Evolutionary conservation across 2,113 vertebrate species (phyloP).

Genomic region (Pogonocichla stellata): DNA sequence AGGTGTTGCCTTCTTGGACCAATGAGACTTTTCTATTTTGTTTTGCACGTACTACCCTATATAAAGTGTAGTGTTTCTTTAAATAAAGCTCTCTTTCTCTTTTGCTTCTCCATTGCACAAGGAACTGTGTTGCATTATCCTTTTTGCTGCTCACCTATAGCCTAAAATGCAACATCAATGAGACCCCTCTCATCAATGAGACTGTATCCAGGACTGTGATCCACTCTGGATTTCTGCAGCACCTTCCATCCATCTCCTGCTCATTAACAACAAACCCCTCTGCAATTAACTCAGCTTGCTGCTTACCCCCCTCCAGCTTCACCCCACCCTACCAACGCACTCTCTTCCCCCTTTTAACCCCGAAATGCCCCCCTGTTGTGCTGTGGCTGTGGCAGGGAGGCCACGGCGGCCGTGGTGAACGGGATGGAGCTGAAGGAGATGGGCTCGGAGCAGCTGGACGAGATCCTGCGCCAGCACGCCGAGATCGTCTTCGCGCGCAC

Average conservation of each 20-base stretch:
- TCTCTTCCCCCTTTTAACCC: background rate
- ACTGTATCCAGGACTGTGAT: background rate
- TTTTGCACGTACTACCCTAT: too few relatives aligned
- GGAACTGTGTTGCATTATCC: too few relatives aligned
- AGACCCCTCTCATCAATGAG: background rate
- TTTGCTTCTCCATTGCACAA: too few relatives aligned
- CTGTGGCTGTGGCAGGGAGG: constrained; percentile 60
- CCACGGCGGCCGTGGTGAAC: constrained; percentile 77
- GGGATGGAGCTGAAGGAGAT: constrained; percentile 82
- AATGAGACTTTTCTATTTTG: too few relatives aligned
- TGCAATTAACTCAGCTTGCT: background rate
- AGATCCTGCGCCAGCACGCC: constrained; percentile 66
- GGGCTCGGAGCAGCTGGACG: constrained; percentile 71
- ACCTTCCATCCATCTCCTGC: background rate
- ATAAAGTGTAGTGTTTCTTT: too few relatives aligned
- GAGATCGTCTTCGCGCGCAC: constrained; percentile 83
- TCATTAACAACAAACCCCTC: background rate
- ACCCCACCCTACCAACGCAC: accelerated
- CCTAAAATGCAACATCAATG: too few relatives aligned
- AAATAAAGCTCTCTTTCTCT: too few relatives aligned
- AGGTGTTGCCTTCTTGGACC: too few relatives aligned
- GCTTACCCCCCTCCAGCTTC: background rate
- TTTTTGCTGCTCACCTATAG: too few relatives aligned
- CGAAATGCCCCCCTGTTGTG: background rate
- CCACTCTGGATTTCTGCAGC: background rate